Evolutionary conservation across 2,888 invertebrate species (phyloP).

Genomic region (Scaptomyza parva): DNA sequence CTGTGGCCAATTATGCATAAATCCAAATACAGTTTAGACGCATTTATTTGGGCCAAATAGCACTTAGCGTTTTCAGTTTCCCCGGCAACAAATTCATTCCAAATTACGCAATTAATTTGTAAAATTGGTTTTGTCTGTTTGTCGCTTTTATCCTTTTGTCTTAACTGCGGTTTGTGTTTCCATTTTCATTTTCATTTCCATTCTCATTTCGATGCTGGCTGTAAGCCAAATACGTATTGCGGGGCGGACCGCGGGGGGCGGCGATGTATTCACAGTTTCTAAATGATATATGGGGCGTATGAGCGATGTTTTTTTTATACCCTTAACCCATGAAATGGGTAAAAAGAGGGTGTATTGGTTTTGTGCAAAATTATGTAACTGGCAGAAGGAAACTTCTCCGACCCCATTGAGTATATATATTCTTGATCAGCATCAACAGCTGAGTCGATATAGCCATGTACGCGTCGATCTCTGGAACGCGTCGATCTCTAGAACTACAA

Average conservation of each 20-base stretch:
- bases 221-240: constrained; percentile 51
- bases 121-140: constrained; percentile 54
- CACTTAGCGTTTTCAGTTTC: constrained; percentile 47
- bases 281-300: constrained; percentile 64
- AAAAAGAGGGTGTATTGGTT: no score
- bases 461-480: no score
- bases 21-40: constrained; percentile 11
- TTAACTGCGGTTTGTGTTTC: constrained; percentile 65
- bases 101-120: constrained; percentile 73
- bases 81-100: constrained; percentile 51
- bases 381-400: no score
- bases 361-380: no score
- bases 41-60: constrained; percentile 30
- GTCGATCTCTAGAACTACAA: no score
- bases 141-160: constrained; percentile 51
- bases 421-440: no score
- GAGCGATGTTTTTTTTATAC: constrained; percentile 37
- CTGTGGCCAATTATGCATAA: constrained; percentile 5
- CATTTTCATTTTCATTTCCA: constrained; percentile 22
- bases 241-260: no score
- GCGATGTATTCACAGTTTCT: constrained; percentile 37
- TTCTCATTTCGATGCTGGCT: constrained; percentile 65
- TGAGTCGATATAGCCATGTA: no score
- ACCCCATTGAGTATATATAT: no score
- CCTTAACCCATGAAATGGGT: no score